Evolutionary conservation across 2,113 vertebrate genomes (phyloP), one percentile per base, ranked within the genome.

Genomic region (Megaptera novaeangliae): DNA sequence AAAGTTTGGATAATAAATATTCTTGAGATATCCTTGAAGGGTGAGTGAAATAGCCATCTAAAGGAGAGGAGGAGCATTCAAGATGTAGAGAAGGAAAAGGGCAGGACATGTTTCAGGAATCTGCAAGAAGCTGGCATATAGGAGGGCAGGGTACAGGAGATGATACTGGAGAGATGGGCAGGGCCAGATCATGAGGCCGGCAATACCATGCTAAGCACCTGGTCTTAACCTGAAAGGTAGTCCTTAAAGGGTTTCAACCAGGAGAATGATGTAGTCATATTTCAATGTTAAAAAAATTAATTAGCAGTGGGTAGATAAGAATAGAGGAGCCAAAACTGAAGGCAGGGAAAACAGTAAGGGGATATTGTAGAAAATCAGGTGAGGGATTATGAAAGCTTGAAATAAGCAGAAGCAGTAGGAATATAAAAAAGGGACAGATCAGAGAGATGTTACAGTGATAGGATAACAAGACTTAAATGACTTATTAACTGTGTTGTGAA

Each of bases 211-310:
- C 85, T 86, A 52, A 81, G 57, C 41, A 86, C 41, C 61, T 75
- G 17, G 36, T 27, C 15, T 52, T 80, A 87, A 57, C 72, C 41
- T 86, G 63, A 93, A 95, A 83, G 20, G n/a, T 31, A 39, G 68
- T 55, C 8, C 59, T 77, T 83, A 74, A 75, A 91, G 44, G 14
- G 2, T 57, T 90, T 97, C 82, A 96, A 52, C 36, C 39, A 81
- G 34, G 59, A 69, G 34, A 91, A 82, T 57, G n/a, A 83, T 69
- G 4, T 29, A 52, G 34, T 83, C n/a, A 34, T 78, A 59, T 77
- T 61, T 93, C 39, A 3, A 93, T 93, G 69, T 87, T 93, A 27
- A 55, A 96, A 93, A 90, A 95, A 93, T 49, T 82, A 95, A 93
- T 87, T 86, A 95, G 25, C 61, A 82, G 27, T 80, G 23, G 36